Base-by-base conservation (phyloP, 2,113 vertebrate genomes). In the Heloderma charlesbogerti region DNA sequence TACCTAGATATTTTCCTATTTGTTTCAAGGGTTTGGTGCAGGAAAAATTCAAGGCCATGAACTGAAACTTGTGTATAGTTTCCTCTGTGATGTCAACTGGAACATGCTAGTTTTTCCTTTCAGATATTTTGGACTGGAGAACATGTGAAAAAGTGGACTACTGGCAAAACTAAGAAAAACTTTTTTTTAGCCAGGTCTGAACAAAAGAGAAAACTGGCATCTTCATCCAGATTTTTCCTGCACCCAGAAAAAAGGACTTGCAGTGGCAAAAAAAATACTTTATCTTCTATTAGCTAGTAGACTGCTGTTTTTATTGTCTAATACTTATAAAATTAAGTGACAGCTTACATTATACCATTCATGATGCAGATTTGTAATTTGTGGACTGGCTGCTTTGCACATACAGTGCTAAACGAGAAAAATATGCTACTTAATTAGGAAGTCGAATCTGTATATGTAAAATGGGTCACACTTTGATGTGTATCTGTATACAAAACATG, bases 81-180 rank as follows among this genome's bases (percentile, higher is more conserved):
- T 54, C 66, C 34, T 34, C 12, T 16, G 40, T 84, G 71, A 0
- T 18, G 31, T 20, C 72, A 87, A 77, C 67, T 85, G 91, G 84
- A 88, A 54, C 74, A 48, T 78, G 37, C 5, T 90, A 34, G 20
- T 31, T 71, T 86, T 31, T 29, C 25, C 12, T n/a, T 0, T 0
- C 31, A 0, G 43, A 18, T 40, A 3, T 83, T n/a, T 90, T 4
- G 0, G 67, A 48, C 0, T 18, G 40, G n/a, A 0, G 0, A 77
- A 0, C 0, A 37, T 0, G 6, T 81, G 80, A 87, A 94, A 91
- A 92, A 4, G 66, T 27, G 84, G 81, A 88, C 89, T 93, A 37
- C 63, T 91, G 90, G 67, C 84, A 92, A 92, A 92, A 54, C 0
- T 54, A 71, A 0, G 3, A 0, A 0, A 72, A 87, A 5, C 2